A percentile compares a stretch with the other conserved stretches of the same genome.
phyloP scores from a whole-genome alignment of 2,113 vertebrate species.

The Brachirus orientalis region DNA sequence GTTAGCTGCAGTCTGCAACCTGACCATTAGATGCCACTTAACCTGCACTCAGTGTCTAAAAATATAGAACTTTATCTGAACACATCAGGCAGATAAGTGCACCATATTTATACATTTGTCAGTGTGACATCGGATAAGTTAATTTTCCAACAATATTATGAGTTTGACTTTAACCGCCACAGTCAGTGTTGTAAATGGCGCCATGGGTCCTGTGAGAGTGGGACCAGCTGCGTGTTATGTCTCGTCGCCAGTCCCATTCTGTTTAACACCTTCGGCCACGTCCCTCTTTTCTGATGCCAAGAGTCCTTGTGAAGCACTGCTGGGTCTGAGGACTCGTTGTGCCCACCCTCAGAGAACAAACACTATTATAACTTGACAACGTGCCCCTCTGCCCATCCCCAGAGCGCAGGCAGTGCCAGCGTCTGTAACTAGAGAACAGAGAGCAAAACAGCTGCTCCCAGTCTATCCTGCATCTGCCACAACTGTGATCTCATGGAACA shows the following conservation, averaged over 20 bases:
- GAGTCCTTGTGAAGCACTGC: slow-evolving; percentile 38
- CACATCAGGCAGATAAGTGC: not conserved
- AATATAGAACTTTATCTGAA: not conserved
- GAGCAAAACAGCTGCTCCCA: slow-evolving; percentile 79
- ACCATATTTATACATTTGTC: slow-evolving; percentile 5
- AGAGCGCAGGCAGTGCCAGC: slow-evolving; percentile 60
- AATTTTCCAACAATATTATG: slow-evolving; percentile 40
- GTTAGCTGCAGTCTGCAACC: not conserved
- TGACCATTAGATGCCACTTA: slow-evolving; percentile 1
- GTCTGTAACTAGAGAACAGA: slow-evolving; percentile 75
- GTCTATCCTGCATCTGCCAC: slow-evolving; percentile 79
- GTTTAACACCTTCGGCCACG: slow-evolving; percentile 69
- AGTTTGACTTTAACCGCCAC: slow-evolving; percentile 18
- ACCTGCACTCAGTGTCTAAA: not conserved
- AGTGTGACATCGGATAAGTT: slow-evolving; percentile 17
- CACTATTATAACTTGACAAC: slow-evolving; percentile 57
- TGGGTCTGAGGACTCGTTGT: slow-evolving; percentile 60
- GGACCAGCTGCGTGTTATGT: slow-evolving; percentile 72
- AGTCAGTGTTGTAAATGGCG: slow-evolving; percentile 66
- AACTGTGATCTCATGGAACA: slow-evolving; percentile 79
- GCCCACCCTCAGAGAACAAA: slow-evolving; percentile 79
- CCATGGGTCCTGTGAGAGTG: slow-evolving; percentile 66
- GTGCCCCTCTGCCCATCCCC: slow-evolving; percentile 70
- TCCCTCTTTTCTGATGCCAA: slow-evolving; percentile 75
- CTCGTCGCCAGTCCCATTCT: slow-evolving; percentile 63